phyloP scores from a whole-genome alignment of 2,888 invertebrate species.

The Oeneis ivallda region DNA sequence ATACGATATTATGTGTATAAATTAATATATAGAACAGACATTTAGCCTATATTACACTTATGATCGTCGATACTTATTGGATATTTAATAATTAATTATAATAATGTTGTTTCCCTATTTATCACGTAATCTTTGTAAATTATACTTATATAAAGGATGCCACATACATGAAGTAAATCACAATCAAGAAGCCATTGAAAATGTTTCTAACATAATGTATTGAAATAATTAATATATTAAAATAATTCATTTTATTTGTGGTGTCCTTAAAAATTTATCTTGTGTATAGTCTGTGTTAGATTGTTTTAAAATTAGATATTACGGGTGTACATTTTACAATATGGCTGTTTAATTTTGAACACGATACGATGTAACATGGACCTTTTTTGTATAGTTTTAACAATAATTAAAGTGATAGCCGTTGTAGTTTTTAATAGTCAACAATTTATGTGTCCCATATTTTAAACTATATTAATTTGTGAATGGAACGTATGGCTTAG shows the following conservation, averaged over 20 bases:
- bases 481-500: slow-evolving; percentile 49
- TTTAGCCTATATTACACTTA: slow-evolving; percentile 25
- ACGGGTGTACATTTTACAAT: slow-evolving; percentile 64
- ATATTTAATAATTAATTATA: slow-evolving; percentile 25
- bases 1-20: slow-evolving; percentile 22
- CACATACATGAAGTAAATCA: slow-evolving; percentile 9
- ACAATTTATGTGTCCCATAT: background rate
- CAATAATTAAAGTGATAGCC: slow-evolving; percentile 11
- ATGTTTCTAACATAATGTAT: background rate
- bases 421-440: slow-evolving; percentile 10
- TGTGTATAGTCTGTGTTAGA: slow-evolving; percentile 62
- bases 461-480: background rate
- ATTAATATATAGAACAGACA: slow-evolving; percentile 20
- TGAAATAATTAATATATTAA: slow-evolving; percentile 17
- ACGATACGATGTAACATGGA: slow-evolving; percentile 5
- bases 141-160: slow-evolving; percentile 22
- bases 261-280: slow-evolving; percentile 32
- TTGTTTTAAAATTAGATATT: slow-evolving; percentile 66
- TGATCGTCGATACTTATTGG: slow-evolving; percentile 22
- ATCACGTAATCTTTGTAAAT: slow-evolving; percentile 35
- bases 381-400: slow-evolving; percentile 16
- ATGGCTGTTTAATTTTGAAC: slow-evolving; percentile 48
- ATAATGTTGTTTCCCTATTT: slow-evolving; percentile 32
- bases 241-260: slow-evolving; percentile 30
- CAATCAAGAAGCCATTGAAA: slow-evolving; percentile 3